phyloP scores from a whole-genome alignment of 1,140 invertebrate genomes.

The Drosophila watanabei region DNA sequence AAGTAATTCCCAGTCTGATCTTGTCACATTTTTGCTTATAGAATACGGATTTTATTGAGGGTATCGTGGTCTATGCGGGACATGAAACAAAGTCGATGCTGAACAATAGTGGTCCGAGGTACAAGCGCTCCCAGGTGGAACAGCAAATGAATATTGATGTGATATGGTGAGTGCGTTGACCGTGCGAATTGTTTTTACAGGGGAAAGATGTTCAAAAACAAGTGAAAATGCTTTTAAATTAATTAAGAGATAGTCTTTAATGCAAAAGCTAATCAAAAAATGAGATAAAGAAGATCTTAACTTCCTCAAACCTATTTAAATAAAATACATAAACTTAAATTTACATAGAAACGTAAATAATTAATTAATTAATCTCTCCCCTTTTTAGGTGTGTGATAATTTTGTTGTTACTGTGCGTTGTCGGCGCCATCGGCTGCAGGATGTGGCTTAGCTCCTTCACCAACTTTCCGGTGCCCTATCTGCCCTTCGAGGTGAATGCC shows the following conservation, averaged over 20 bases:
- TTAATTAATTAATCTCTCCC: not conserved
- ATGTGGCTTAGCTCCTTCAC: slow-evolving; percentile 91
- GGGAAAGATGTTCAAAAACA: not conserved
- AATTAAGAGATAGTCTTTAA: not conserved
- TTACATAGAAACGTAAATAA: not conserved
- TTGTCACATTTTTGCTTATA: slow-evolving; percentile 18
- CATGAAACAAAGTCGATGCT: slow-evolving; percentile 99
- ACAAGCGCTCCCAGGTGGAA: slow-evolving; percentile 97
- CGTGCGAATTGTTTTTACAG: slow-evolving; percentile 4
- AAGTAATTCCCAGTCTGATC: not conserved
- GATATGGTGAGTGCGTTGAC: slow-evolving; percentile 89
- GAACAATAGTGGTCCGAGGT: slow-evolving; percentile 97
- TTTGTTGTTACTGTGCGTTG: slow-evolving; percentile 94
- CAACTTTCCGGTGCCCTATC: slow-evolving; percentile 84
- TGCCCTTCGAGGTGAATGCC: slow-evolving; percentile 88
- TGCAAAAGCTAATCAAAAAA: not conserved
- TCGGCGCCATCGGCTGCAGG: slow-evolving; percentile 95
- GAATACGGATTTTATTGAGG: slow-evolving; percentile 93
- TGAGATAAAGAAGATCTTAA: too few species aligned
- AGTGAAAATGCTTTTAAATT: not conserved
- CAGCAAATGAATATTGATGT: slow-evolving; percentile 98
- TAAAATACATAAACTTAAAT: not conserved
- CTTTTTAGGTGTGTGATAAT: slow-evolving; percentile 94
- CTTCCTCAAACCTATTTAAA: not conserved
- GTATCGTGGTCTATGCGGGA: slow-evolving; percentile 98